Evolutionary conservation across 2,113 vertebrate species (phyloP).

Genomic region (Petrocephalus zakoni): DNA sequence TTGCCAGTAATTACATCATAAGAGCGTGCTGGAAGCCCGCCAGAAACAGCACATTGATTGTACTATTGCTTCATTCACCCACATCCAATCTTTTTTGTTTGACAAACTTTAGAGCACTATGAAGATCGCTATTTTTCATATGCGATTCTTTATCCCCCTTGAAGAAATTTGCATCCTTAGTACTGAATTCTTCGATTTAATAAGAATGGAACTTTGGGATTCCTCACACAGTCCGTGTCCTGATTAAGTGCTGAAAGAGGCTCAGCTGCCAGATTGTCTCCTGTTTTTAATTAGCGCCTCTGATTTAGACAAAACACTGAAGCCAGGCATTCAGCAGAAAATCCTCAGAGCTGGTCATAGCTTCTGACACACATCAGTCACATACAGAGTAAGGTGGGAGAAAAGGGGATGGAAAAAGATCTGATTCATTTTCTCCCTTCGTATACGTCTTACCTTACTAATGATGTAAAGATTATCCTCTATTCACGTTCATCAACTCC

Average conservation of each 20-base stretch:
- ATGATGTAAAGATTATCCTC: not conserved
- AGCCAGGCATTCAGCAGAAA: not conserved
- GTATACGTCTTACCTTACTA: not conserved
- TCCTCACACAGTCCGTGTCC: not conserved
- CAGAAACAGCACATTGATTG: not conserved
- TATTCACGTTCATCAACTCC: not conserved
- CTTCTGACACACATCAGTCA: not conserved
- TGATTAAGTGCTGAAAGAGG: constrained; percentile 9
- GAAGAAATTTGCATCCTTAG: not conserved
- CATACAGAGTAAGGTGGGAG: not conserved
- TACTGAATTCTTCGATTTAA: not conserved
- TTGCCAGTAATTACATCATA: constrained; percentile 20
- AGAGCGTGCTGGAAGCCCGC: not conserved
- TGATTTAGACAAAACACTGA: not conserved
- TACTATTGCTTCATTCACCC: not conserved
- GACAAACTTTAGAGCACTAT: not conserved
- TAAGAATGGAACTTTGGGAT: not conserved
- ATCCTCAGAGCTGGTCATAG: not conserved
- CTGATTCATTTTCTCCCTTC: not conserved
- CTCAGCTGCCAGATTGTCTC: constrained; percentile 5
- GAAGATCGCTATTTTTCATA: not conserved
- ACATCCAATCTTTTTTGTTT: not conserved
- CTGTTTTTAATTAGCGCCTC: not conserved
- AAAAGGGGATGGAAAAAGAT: not conserved
- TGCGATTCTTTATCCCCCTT: not conserved